Evolutionary conservation across 2,888 invertebrate species (phyloP).

Genomic region (Drosophila tripunctata): DNA sequence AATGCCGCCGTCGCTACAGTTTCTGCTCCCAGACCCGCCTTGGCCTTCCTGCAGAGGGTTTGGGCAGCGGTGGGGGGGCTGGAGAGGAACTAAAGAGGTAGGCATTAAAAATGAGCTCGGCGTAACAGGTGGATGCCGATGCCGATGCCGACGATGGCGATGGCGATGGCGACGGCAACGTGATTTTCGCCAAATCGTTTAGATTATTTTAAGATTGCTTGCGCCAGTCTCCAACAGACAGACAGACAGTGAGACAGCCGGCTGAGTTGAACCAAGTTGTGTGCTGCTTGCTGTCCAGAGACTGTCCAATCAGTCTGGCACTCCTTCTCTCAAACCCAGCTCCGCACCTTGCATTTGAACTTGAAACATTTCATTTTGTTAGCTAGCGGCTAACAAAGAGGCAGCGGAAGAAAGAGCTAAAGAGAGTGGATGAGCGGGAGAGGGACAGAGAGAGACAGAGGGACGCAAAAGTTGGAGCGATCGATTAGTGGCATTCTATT

Average conservation of each 20-base stretch:
- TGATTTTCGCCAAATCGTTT: conserved; percentile 80
- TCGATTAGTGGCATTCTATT: conserved; percentile 80
- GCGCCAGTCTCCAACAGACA: conserved; percentile 65
- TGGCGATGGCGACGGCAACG: conserved; percentile 64
- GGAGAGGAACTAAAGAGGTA: background rate
- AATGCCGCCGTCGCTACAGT: conserved; percentile 57
- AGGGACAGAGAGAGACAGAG: conserved; percentile 11
- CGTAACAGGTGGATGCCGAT: conserved; percentile 81
- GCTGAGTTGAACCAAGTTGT: conserved; percentile 13
- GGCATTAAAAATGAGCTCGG: conserved; percentile 80
- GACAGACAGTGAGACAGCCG: conserved; percentile 12
- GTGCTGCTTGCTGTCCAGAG: conserved; percentile 13
- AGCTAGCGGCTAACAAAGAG: conserved; percentile 53
- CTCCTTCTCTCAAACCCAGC: conserved; percentile 50
- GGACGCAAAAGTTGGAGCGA: conserved; percentile 36
- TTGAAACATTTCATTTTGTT: conserved; percentile 79
- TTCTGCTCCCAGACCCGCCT: conserved; percentile 44
- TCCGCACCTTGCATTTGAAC: conserved; percentile 79
- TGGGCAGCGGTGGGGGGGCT: background rate
- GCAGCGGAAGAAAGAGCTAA: conserved; percentile 6
- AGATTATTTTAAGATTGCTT: conserved; percentile 80
- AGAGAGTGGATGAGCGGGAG: background rate
- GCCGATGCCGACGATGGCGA: conserved; percentile 33
- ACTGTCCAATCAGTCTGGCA: conserved; percentile 52
- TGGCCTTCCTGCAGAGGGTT: conserved; percentile 24